Evolutionary conservation across 2,888 invertebrate genomes (phyloP), one percentile per base, ranked within the genome.

Genomic region (Troides aeacus): DNA sequence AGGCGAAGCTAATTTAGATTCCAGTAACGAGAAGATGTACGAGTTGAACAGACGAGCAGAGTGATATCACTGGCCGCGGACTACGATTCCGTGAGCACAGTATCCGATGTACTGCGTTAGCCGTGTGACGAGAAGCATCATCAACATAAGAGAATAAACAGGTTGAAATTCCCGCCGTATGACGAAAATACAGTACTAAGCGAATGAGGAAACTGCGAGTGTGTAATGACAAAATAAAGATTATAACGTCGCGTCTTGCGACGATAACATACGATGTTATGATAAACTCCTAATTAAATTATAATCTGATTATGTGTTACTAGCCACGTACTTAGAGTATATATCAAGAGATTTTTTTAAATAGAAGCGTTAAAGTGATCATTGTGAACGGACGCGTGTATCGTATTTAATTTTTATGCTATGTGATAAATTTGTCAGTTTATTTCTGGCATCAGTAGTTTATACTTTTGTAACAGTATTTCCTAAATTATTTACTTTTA

Each of bases 271-370:
- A 36, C 23, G 60, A 60, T 60, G 36, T 58, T 6, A 60, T 53
- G 66, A 66, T 61, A 66, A 66, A 66, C 57, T 18, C 61, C 42
- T 50, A 23, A 62, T 62, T 62, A 62, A 56, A 56, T 53, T 36
- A 42, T 24, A 56, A 61, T 36, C 24, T 30, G 39, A 64, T 69
- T 64, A 69, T 69, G 61, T 64, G 30, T 17, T 36, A 53, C 58
- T 58, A n/a, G 24, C 23, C 59, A 59, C 17, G 21, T 15, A 46
- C 15, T 12, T 12, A 4, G 12, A 15, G 15, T 17, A 46, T 46
- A 30, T 69, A 69, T 69, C 69, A 69, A 56, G 39, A 65, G 57
- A 65, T 62, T 65, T 30, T 57, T 36, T n/a, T 18, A 50, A 50
- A 61, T 50, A 69, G 57, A n/a, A 69, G 57, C 57, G 46, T 50